Conservation (phyloP, 2,888 invertebrate genomes). For the Orthonevra nobilis region DNA sequence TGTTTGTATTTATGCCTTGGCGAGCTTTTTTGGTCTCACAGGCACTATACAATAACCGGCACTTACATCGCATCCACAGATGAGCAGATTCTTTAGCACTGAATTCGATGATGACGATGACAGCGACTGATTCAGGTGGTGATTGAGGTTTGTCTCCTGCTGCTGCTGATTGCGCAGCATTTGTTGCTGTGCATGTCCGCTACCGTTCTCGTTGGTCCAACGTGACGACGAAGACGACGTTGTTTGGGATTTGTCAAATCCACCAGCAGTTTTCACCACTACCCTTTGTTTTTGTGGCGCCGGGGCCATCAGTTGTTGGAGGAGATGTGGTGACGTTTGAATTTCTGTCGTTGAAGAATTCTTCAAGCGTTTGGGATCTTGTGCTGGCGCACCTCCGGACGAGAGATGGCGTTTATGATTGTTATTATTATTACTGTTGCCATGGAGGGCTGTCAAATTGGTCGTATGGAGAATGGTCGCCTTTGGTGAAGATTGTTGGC, state of each 20-base stretch:
- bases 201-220: conserved; percentile 50
- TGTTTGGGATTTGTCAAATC: conserved; percentile 69
- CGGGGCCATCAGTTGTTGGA: conserved; percentile 83
- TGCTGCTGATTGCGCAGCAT: conserved; percentile 50
- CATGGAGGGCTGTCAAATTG: conserved; percentile 70
- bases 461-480: conserved; percentile 71
- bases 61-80: conserved; percentile 96
- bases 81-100: conserved; percentile 95
- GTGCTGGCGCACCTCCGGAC: conserved; percentile 68
- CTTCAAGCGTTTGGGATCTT: conserved; percentile 77
- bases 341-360: conserved; percentile 74
- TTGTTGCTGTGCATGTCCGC: conserved; percentile 49
- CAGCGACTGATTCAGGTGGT: conserved; percentile 66
- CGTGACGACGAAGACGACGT: conserved; percentile 38
- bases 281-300: conserved; percentile 74
- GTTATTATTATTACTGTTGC: conserved; percentile 71
- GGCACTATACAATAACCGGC: conserved; percentile 94
- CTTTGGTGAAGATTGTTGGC: conserved; percentile 63
- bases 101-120: conserved; percentile 74
- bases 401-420: conserved; percentile 76
- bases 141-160: conserved; percentile 77
- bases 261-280: conserved; percentile 76
- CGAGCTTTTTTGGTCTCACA: conserved; percentile 82
- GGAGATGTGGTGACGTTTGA: conserved; percentile 80
- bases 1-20: conserved; percentile 79